Percentiles rank a stretch among this genome's conserved stretches.
These are phyloP conservation scores for Promerops cafer DNA, from an alignment of 2,113 vertebrate species.

Conservation along the genomic window DNA sequence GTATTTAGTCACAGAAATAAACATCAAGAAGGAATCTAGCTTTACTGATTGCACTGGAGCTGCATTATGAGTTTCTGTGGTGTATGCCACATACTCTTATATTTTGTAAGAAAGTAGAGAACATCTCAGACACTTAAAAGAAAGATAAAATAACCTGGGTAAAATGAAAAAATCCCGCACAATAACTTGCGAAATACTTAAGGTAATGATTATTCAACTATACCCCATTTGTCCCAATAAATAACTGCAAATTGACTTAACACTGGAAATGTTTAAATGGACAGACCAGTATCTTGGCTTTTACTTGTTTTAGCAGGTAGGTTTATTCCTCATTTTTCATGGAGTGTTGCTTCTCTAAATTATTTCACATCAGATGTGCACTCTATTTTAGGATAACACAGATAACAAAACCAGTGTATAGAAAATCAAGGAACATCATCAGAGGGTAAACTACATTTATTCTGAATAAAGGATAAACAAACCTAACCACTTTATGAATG, in stretches of 20 bases:
- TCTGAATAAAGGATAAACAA: neutral
- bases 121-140: neutral
- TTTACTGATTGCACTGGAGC: neutral
- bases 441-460: neutral
- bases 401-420: neutral
- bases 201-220: neutral
- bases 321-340: neutral
- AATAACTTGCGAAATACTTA: neutral
- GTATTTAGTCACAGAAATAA: neutral
- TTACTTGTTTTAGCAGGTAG: neutral
- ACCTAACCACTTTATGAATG: neutral
- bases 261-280: neutral
- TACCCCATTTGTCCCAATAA: neutral
- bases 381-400: neutral
- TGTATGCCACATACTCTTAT: neutral
- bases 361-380: neutral
- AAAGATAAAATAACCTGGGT: neutral
- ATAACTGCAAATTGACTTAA: neutral
- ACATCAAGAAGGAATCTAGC: neutral
- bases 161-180: neutral
- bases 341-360: neutral
- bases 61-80: neutral
- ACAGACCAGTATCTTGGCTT: neutral
- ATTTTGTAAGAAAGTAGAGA: neutral
- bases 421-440: neutral